Base-by-base conservation (phyloP, 2,113 vertebrate genomes). In the Zingel zingel region DNA sequence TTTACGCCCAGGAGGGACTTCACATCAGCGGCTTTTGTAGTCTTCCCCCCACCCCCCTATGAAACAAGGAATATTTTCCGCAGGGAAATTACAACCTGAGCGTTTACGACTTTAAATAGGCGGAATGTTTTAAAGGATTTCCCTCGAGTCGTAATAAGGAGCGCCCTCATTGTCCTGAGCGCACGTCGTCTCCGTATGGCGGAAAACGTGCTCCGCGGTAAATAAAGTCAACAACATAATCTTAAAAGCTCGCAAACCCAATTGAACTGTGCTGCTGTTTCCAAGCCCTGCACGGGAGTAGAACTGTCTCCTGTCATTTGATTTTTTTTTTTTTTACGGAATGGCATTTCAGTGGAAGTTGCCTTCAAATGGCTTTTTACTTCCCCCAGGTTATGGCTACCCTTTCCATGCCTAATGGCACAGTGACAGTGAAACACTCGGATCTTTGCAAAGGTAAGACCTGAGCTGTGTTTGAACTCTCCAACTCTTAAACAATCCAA, bases 401-500 rank as follows among this genome's bases (percentile, higher is more conserved):
- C 77, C 57, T 33, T 30, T 71, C 53, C 71, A 4, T 77, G 77
- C 56, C 72, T 90, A n/a, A 91, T 82, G 87, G 84, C 77, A 86
- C 89, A 73, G 43, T 86, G 79, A 81, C 73, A 33, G 81, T 51
- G 63, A 70, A 74, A 75, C 67, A 57, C 50, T 85, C 47, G 1
- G 65, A 74, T 86, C 77, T 50, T 61, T 77, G 47, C 82, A 58
- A 88, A 93, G 92, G 93, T 93, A 90, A 89, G 91, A 30, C 10
- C 77, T 23, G 19, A 74, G 59, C 51, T 63, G 21, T 27, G 36
- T 79, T 50, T 74, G 36, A 82, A 69, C 43, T 69, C 27, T 65
- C n/a, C 25, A 58, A 72, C 56, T 61, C 27, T 39, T 3, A 57
- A 74, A 25, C 39, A 65, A 75, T 61, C 21, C 16, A 53, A 36